Percentiles rank a stretch among this genome's conserved stretches.
Conservation (phyloP, 2,113 vertebrate genomes). For the Emydura subglobosa region DNA sequence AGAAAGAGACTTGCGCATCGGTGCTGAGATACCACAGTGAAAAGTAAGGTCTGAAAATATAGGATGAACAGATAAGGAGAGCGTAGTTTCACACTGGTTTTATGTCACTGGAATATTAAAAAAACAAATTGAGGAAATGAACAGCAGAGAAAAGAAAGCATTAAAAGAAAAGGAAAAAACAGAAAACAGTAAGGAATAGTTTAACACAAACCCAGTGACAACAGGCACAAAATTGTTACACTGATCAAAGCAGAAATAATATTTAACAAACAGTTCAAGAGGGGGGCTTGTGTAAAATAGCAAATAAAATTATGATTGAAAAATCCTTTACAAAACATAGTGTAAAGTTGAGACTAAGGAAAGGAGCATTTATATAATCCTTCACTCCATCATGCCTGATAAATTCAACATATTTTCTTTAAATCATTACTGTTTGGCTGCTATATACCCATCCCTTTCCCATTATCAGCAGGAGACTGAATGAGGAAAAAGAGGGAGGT, state of each 20-base stretch:
- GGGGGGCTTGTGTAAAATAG: not conserved
- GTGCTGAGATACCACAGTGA: not conserved
- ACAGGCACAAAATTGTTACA: not conserved
- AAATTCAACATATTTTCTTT: not conserved
- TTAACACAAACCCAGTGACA: not conserved
- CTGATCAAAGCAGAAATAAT: not conserved
- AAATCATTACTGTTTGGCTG: fast-evolving
- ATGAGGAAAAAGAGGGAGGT: not conserved
- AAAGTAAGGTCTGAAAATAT: not conserved
- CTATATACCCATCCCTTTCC: not conserved
- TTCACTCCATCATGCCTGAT: not conserved
- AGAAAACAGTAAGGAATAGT: not conserved
- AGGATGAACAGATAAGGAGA: not conserved
- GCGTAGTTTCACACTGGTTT: not conserved
- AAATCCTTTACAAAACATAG: not conserved
- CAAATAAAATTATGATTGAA: slow-evolving; percentile 1
- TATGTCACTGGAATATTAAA: not conserved
- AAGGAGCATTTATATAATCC: not conserved
- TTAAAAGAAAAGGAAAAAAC: not conserved
- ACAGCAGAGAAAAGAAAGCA: not conserved
- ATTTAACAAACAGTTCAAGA: not conserved
- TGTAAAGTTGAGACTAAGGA: not conserved
- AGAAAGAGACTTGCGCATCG: not conserved
- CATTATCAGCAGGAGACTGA: not conserved
- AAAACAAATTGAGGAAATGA: not conserved